These are phyloP conservation scores for Chydorus sphaericus DNA, from an alignment of 2,888 invertebrate genomes.

Conservation along the genomic window DNA sequence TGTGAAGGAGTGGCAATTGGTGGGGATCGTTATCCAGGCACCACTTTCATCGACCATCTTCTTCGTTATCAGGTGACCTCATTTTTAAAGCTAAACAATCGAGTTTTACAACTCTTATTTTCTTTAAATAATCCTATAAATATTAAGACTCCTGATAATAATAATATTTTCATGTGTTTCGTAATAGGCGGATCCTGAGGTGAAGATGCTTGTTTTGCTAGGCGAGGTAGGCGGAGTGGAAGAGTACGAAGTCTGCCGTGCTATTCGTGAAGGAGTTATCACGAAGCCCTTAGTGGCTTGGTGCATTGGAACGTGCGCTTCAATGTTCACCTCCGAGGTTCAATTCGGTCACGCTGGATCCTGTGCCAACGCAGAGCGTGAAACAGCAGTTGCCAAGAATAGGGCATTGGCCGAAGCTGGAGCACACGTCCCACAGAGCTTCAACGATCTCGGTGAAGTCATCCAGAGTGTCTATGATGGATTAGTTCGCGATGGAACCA, in stretches of 20 bases:
- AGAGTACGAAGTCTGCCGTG: constrained; percentile 89
- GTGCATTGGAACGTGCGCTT: constrained; percentile 80
- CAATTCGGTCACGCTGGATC: constrained; percentile 99
- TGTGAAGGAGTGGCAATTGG: constrained; percentile 96
- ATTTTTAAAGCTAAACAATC: no score
- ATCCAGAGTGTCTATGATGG: constrained; percentile 56
- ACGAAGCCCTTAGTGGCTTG: constrained; percentile 93
- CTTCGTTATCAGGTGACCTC: constrained; percentile 61
- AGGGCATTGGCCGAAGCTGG: constrained; percentile 64
- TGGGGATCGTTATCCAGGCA: constrained; percentile 94
- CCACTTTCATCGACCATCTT: constrained; percentile 95
- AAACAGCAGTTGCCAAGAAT: constrained; percentile 91
- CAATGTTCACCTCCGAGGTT: constrained; percentile 71
- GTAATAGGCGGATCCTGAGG: constrained; percentile 45
- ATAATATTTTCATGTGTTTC: no score
- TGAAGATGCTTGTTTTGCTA: constrained; percentile 86
- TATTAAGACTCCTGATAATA: no score
- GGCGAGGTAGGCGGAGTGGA: constrained; percentile 98
- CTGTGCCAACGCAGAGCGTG: constrained; percentile 82
- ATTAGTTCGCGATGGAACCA: constrained; percentile 64
- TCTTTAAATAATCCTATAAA: no score
- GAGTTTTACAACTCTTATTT: no score
- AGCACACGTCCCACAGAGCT: constrained; percentile 79
- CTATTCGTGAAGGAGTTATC: constrained; percentile 60
- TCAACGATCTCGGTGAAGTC: constrained; percentile 74